These are phyloP conservation scores for Aspidiotus destructor DNA, from an alignment of 2,888 invertebrate species.

Conservation along the genomic window DNA sequence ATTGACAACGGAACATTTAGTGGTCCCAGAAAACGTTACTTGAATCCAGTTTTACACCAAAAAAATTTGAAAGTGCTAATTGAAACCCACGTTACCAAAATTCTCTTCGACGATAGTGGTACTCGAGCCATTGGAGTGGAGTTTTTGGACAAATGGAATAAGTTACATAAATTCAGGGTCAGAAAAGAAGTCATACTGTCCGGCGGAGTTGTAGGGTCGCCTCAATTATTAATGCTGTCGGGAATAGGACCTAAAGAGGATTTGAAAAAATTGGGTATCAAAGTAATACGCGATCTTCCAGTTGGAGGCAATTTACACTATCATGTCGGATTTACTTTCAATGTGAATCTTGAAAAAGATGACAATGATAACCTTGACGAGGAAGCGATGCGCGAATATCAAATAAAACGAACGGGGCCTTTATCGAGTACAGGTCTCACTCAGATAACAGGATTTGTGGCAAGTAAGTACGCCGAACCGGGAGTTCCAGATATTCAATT, in stretches of 20 bases:
- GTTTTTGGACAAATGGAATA: constrained; percentile 47
- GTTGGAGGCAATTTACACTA: constrained; percentile 52
- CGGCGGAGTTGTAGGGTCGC: constrained; percentile 56
- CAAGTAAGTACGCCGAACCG: constrained; percentile 40
- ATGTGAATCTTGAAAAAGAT: constrained; percentile 34
- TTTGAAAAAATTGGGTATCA: constrained; percentile 45
- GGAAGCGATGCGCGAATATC: constrained; percentile 40
- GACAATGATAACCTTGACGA: constrained; percentile 35
- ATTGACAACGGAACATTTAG: constrained; percentile 38
- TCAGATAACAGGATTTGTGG: constrained; percentile 43
- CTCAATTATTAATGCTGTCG: constrained; percentile 59
- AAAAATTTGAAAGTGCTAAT: constrained; percentile 43
- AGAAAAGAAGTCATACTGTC: constrained; percentile 55
- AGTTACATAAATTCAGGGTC: constrained; percentile 47
- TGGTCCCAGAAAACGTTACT: constrained; percentile 49
- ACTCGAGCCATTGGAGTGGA: constrained; percentile 67
- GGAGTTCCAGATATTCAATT: constrained; percentile 43
- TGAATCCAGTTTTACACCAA: constrained; percentile 41
- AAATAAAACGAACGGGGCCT: constrained; percentile 42
- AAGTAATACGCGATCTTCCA: constrained; percentile 44
- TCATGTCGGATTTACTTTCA: constrained; percentile 41
- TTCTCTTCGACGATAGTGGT: constrained; percentile 45
- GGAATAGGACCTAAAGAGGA: constrained; percentile 52
- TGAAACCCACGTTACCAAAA: constrained; percentile 45
- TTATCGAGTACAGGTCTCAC: constrained; percentile 44